Conservation (phyloP, 2,113 vertebrate genomes). For the Cercopithecus mona region DNA sequence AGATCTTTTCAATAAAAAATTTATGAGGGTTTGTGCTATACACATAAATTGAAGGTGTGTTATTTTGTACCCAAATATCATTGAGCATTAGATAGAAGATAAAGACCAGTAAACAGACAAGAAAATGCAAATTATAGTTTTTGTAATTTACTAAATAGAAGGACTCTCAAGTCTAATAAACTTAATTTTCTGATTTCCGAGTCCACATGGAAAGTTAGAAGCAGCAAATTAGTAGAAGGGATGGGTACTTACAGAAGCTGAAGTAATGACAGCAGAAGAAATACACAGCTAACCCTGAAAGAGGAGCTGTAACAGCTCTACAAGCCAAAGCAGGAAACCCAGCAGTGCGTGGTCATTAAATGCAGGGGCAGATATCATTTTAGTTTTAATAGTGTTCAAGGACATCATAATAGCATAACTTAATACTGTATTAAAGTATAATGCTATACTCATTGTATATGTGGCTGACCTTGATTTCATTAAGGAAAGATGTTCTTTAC, state of each 20-base stretch:
- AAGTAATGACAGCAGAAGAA: background rate
- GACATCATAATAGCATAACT: background rate
- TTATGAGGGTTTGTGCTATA: background rate
- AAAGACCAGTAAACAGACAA: background rate
- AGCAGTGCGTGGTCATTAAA: background rate
- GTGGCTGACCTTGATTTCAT: background rate
- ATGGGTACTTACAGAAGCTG: background rate
- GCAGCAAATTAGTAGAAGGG: background rate
- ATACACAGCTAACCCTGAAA: background rate
- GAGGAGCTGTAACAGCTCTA: background rate
- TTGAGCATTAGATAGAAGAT: background rate
- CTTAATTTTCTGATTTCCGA: background rate
- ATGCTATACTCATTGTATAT: background rate
- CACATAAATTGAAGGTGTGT: background rate
- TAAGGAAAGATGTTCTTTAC: background rate
- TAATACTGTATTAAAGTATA: background rate
- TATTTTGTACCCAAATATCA: background rate
- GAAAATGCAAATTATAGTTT: background rate
- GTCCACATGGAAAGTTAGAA: background rate
- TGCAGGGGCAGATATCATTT: background rate
- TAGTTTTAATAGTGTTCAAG: background rate
- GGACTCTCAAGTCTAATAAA: background rate
- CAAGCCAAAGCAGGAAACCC: background rate
- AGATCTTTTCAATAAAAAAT: background rate
- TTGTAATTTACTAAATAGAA: background rate